Percentiles rank a stretch among this genome's conserved stretches.
Conservation (phyloP, 2,797 vertebrate genomes). For the Gymnoscopelus microlampas region DNA sequence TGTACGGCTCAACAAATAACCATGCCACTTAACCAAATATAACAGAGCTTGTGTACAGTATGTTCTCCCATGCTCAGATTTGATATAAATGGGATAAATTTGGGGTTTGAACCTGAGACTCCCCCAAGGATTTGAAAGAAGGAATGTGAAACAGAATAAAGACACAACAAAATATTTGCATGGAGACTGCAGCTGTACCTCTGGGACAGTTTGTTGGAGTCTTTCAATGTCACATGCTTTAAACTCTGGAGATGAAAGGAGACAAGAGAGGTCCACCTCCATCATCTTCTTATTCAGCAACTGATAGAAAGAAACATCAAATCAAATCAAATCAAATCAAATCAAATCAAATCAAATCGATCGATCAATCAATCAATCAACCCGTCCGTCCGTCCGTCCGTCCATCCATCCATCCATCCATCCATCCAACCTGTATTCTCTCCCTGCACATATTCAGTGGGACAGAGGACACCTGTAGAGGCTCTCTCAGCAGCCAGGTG, state of each 20-base stretch:
- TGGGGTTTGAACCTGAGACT: too few species aligned
- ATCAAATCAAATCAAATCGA: too few species aligned
- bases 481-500: conserved; percentile 46
- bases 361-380: too few species aligned
- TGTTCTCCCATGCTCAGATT: too few species aligned
- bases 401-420: not conserved
- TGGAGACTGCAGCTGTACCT: conserved; percentile 51
- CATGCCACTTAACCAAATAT: too few species aligned
- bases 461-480: conserved; percentile 54
- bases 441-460: conserved; percentile 60
- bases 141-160: not conserved
- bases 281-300: conserved; percentile 60
- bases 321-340: not conserved
- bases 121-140: too few species aligned
- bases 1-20: too few species aligned
- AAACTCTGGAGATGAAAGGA: conserved; percentile 45
- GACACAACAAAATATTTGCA: not conserved
- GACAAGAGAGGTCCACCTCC: conserved; percentile 48
- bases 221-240: conserved; percentile 48
- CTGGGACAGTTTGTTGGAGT: conserved; percentile 50
- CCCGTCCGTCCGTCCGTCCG: too few species aligned
- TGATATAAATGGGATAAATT: too few species aligned
- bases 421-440: conserved; percentile 69
- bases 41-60: too few species aligned
- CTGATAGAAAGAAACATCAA: conserved; percentile 15